Percentiles rank a stretch among this genome's conserved stretches.
Evolutionary conservation across 2,888 invertebrate genomes (phyloP).

Genomic region (Caenorhabditis sulstoni): DNA sequence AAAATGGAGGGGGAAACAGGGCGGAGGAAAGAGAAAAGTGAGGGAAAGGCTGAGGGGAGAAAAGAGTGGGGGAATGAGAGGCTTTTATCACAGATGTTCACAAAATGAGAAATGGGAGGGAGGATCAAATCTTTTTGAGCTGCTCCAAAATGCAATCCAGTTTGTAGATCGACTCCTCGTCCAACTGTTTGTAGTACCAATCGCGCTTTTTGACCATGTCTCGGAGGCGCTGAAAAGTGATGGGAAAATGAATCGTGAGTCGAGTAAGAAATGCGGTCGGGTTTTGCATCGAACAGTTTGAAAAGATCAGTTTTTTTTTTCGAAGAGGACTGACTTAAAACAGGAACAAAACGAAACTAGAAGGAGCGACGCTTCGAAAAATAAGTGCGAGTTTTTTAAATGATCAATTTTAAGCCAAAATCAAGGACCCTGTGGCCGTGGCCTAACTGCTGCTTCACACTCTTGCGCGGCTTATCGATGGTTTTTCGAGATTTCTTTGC

Average conservation of each 20-base stretch:
- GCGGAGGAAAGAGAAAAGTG: not conserved
- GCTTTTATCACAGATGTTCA: constrained; percentile 11
- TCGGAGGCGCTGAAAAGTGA: constrained; percentile 35
- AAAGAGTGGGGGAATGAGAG: not conserved
- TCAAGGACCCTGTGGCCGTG: too few relatives aligned
- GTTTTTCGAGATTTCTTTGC: too few relatives aligned
- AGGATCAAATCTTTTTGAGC: constrained; percentile 31
- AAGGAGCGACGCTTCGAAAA: too few relatives aligned
- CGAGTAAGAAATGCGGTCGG: too few relatives aligned
- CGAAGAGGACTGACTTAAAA: too few relatives aligned
- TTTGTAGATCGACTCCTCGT: constrained; percentile 21
- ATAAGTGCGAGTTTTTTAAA: too few relatives aligned
- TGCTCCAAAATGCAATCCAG: constrained; percentile 38
- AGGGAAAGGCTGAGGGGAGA: not conserved
- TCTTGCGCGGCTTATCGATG: too few relatives aligned
- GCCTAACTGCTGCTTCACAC: too few relatives aligned
- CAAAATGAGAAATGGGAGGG: not conserved
- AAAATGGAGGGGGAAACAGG: not conserved
- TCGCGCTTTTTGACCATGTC: constrained; percentile 46
- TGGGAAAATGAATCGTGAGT: not conserved
- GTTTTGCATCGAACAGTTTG: too few relatives aligned
- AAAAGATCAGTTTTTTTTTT: too few relatives aligned
- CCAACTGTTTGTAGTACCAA: constrained; percentile 50
- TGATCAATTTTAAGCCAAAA: not conserved
- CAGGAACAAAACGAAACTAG: too few relatives aligned